Evolutionary conservation across 2,888 invertebrate species (phyloP), one percentile per base, ranked within the genome.

Genomic region (Lochmaea crataegi): DNA sequence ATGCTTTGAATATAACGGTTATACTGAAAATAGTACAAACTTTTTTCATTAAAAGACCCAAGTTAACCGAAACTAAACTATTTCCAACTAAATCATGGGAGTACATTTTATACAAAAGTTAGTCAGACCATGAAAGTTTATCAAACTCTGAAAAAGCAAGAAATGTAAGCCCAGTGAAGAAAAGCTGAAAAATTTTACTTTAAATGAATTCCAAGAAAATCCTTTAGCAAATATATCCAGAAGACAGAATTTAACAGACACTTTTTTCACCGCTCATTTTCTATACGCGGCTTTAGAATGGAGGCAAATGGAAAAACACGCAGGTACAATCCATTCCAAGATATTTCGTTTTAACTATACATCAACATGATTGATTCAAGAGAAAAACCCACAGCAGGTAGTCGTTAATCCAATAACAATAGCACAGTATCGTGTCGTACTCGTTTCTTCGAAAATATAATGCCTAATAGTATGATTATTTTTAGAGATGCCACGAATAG

Each of bases 21-120:
- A 38, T 7, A 38, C 32, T 38, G 7, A 9, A 38, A 38, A 38
- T 38, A 38, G 32, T 38, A 53, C 51, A 48, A 68, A 60, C 26
- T 68, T 58, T 66, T 68, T 57, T 68, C 38, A 68, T 45, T 58
- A 64, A 63, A 12, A 48, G 51, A 65, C 5, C 48, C 48, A 10
- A 57, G 57, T n/a, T n/a, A 60, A 68, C 60, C 41, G 68, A 32
- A 16, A 68, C 61, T 18, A 68, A 68, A 68, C 68, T 68, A 68
- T 72, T 67, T 42, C 51, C 16, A 73, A 73, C 69, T 58, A 61
- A 73, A 69, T 60, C 65, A 69, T 66, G 65, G 68, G 58, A 71
- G 68, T 69, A 64, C 42, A 71, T 71, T 71, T 68, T 74, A 74
- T 74, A 74, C 61, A 67, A 57, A 73, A 74, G 68, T 73, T 73